Base-by-base conservation (phyloP, 2,888 invertebrate genomes). In the Metacarcinus magister region DNA sequence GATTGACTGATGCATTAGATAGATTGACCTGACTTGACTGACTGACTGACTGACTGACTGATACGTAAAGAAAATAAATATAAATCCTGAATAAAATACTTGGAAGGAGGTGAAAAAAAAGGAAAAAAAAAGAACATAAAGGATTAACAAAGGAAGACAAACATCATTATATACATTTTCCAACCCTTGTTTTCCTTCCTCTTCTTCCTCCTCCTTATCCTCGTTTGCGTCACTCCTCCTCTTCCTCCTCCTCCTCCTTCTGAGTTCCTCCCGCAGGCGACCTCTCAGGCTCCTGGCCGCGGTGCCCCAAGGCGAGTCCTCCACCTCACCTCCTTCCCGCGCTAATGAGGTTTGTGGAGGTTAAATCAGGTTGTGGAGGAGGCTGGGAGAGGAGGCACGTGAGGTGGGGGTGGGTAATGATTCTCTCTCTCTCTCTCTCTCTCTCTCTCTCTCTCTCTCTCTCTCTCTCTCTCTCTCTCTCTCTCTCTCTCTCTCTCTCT, bases 301-400 rank as follows among this genome's bases (percentile, higher is more conserved):
- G 39, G 46, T 28, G 13, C 48, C 28, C 93, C 93, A 32, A 7
- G 10, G 43, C 8, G 91, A 13, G 91, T 91, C 46, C 87, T 94
- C 94, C 82, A 94, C 91, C 60, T 19, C 95, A 91, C 95, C 95
- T 95, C 95, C 91, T 95, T 48, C 39, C 28, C 19, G 28, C n/a
- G 87, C 28, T 95, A 95, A 95, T 95, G 95, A 95, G 95, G 95
- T 95, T 95, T 95, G 95, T 93, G 95, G 16, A 67, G 93, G 87
- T 93, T 93, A 95, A 95, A 95, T 95, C 90, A 95, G 95, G 95
- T 95, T 95, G 93, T 93, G 82, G 89, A 93, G 92, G 93, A 87
- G 95, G 60, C 19, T 46, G 94, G 23, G 89, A 94, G 94, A 54
- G 94, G n/a, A 39, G 94, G 67, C 39, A 60, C 39, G 60, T 60